Conservation (phyloP, 2,888 invertebrate genomes). For the Antitype chi region DNA sequence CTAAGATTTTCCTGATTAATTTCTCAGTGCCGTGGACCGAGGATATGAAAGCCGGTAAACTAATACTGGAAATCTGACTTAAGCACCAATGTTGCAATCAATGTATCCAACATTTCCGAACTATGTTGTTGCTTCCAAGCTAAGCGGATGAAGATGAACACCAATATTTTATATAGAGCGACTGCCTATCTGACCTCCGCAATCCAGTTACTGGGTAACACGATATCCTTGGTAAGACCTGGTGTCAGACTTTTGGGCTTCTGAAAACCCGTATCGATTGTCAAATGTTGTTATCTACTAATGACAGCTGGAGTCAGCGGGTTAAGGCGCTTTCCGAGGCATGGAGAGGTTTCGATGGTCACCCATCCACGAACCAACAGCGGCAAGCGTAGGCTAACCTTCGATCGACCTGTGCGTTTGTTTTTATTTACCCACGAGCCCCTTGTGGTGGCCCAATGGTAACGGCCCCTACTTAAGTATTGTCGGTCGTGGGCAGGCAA, state of each 20-base stretch:
- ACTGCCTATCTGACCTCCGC: neutral
- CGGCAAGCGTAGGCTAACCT: neutral
- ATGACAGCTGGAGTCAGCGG: neutral
- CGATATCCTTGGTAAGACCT: neutral
- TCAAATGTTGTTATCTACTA: neutral
- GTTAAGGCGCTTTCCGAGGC: neutral
- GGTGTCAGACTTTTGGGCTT: neutral
- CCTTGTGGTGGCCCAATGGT: too few species aligned
- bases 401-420: neutral
- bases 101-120: too few species aligned
- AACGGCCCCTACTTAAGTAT: too few species aligned
- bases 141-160: too few species aligned
- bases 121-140: too few species aligned
- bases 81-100: too few species aligned
- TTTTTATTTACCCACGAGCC: neutral
- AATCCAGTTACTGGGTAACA: too few species aligned
- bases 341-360: neutral
- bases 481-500: too few species aligned
- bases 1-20: too few species aligned
- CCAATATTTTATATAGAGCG: neutral
- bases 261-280: neutral
- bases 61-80: too few species aligned
- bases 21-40: too few species aligned
- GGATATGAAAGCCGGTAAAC: too few species aligned
- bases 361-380: neutral